Evolutionary conservation across 1,140 invertebrate genomes (phyloP), one percentile per base, ranked within the genome.

Genomic region (Sitophilus oryzae): DNA sequence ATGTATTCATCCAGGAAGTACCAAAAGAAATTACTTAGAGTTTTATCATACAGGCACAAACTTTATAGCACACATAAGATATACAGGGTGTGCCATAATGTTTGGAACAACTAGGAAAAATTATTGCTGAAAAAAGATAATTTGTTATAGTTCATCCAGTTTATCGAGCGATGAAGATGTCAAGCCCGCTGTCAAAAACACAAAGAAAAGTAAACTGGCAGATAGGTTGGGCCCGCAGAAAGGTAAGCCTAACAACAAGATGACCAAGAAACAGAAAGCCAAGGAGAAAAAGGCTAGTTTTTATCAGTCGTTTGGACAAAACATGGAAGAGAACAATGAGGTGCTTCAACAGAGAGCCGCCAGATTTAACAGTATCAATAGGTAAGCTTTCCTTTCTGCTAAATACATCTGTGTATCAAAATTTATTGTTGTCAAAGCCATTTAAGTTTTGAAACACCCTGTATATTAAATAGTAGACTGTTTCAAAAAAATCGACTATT

Each of bases 311-410:
- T 83, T 83, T 73, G 76, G 77, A 65, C 73, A 80, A 47, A 76
- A 78, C 44, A 76, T 82, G 59, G 79, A 84, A 65, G 83, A 81
- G 64, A 80, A 84, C 73, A 81, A 81, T 67, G 84, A 88, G 68
- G 79, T 86, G 66, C 74, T 91, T 53, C 83, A 88, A 64, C 86
- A 90, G 68, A 79, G 94, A 64, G 93, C 92, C 46, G 91, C 90
- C 53, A 77, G 93, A 65, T 97, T 96, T 66, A 78, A 60, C 36
- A 40, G 20, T 14, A 20, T 5, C 21, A 42, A 43, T 16, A 56
- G 20, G 41, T 49, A 42, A 59, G 35, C 35, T 43, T 35, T 30
- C 25, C 11, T 5, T 30, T 30, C 5, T 6, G 25, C 5, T 30
- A 30, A 30, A 11, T 11, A 30, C 25, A n/a, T n/a, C n/a, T n/a